These are phyloP conservation scores for Cryptotis parvus DNA, from an alignment of 2,113 vertebrate species.

Conservation along the genomic window DNA sequence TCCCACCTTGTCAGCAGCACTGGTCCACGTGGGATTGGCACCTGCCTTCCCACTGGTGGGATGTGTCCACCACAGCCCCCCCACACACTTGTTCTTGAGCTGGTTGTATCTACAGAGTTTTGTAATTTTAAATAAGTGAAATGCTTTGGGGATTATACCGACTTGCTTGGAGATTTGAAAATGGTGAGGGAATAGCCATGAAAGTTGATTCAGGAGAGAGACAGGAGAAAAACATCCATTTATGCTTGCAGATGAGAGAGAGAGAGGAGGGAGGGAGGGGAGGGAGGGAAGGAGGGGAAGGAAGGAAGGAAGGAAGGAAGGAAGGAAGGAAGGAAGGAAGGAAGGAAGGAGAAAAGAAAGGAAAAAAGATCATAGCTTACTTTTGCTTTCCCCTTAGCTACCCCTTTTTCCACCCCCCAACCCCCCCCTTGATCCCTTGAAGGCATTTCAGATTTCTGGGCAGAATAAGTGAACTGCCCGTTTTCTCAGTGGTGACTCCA, in stretches of 20 bases:
- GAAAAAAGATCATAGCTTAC: neutral
- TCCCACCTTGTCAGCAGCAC: neutral
- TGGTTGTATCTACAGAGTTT: neutral
- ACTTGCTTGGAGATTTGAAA: neutral
- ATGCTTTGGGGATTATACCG: neutral
- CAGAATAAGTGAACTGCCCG: neutral
- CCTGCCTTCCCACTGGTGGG: no score
- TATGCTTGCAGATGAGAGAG: neutral
- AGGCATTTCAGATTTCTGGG: neutral
- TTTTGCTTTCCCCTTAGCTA: neutral
- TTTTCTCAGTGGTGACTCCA: neutral
- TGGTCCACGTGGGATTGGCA: no score
- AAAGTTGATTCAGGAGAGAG: neutral
- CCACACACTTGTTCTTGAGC: neutral
- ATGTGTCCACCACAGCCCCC: no score
- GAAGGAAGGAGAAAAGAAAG: no score
- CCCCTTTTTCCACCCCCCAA: neutral
- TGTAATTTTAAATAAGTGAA: neutral
- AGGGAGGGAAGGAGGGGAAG: no score
- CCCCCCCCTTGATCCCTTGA: no score
- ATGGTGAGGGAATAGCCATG: no score
- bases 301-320: no score
- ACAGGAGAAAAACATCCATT: neutral
- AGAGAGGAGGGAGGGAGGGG: no score
- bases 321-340: no score